Base-by-base conservation (phyloP, 2,113 vertebrate species). In the Neolamprologus longior region DNA sequence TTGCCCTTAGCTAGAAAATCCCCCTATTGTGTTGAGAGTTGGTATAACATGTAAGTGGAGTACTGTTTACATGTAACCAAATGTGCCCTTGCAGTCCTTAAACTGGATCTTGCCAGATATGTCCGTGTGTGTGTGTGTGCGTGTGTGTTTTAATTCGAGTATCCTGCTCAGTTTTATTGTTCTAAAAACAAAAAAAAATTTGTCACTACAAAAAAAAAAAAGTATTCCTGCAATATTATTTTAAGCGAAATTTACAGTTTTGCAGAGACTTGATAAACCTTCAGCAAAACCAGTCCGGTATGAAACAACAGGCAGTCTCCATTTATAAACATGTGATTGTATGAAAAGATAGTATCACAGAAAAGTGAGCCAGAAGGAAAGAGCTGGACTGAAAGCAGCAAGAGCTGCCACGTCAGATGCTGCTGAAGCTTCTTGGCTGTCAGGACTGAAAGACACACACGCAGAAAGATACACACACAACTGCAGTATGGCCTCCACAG, bases 381-480 rank as follows among this genome's bases (percentile, higher is more conserved):
- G 89, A 90, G 94, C 90, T 91, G 95, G 93, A 92, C 86, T 57
- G 90, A 89, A 89, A 94, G 92, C 93, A 91, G 93, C 73, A 33
- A 91, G 92, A 92, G 93, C 93, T 96, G 95, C 95, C 95, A 96
- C 95, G 95, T 96, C 95, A 96, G 93, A 95, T 91, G 90, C 91
- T 93, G 92, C 92, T 84, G 91, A 95, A 92, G 92, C 93, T 94
- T 95, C 91, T 95, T 95, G 95, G 95, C 95, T 93, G 93, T 95
- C 92, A 93, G 86, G 84, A 85, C 90, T 90, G 90, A 93, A 88
- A 89, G 84, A 87, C 87, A 80, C 61, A 47, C 54, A 78, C 53
- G 82, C 55, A 47, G 57, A 91, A 45, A 61, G 58, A 79, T 91
- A 89, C 61, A 42, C 21, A 61, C 84, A 21, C 83, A 87, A 53